phyloP scores from a whole-genome alignment of 2,888 invertebrate species.

The Dinocampus coccinellae region DNA sequence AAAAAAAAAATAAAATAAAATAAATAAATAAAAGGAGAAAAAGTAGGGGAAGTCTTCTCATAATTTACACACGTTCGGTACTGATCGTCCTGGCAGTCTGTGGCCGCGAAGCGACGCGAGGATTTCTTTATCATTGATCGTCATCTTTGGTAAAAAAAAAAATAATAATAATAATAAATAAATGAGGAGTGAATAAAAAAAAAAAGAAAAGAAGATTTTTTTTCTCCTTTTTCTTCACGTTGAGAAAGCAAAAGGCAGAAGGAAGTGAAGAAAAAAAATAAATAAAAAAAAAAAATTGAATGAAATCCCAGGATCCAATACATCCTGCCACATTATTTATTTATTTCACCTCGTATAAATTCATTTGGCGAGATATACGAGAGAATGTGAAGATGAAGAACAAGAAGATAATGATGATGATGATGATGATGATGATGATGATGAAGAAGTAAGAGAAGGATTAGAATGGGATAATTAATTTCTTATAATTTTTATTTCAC shows the following conservation, averaged over 20 bases:
- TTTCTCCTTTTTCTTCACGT: too few species aligned
- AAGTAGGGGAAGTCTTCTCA: constrained; percentile 35
- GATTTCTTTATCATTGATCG: constrained; percentile 37
- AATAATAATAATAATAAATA: too few species aligned
- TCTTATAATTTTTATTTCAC: too few species aligned
- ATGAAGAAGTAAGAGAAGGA: too few species aligned
- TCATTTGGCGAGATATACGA: too few species aligned
- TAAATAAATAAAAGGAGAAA: constrained; percentile 1
- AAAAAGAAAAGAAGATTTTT: too few species aligned
- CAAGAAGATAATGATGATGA: too few species aligned
- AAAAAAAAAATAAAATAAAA: constrained; percentile 10
- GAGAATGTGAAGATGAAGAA: too few species aligned
- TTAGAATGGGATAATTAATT: too few species aligned
- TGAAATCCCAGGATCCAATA: constrained; percentile 22
- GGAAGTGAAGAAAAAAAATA: background rate
- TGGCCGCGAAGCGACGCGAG: constrained; percentile 56
- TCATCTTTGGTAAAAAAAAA: too few species aligned
- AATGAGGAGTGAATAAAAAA: background rate
- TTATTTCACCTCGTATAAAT: background rate
- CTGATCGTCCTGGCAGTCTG: constrained; percentile 47
- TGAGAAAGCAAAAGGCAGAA: too few species aligned
- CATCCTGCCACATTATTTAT: constrained; percentile 22
- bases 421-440: too few species aligned
- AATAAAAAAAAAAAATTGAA: background rate
- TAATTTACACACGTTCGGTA: constrained; percentile 49